Conservation (phyloP, 1,140 invertebrate species). For the Trichoplusia ni region DNA sequence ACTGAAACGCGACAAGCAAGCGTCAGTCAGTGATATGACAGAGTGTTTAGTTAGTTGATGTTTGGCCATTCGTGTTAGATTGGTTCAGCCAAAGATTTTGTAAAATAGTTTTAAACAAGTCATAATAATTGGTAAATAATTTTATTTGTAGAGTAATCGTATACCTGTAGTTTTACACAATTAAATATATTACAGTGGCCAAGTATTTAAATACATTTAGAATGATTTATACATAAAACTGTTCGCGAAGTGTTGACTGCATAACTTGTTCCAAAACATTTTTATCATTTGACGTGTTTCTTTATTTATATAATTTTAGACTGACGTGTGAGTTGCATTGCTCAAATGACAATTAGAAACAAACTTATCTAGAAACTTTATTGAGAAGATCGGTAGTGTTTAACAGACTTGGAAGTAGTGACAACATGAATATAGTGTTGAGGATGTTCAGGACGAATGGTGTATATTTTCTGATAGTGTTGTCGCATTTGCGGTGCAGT, state of each 20-base stretch:
- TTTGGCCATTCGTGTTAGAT: slow-evolving; percentile 22
- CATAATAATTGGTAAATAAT: neutral
- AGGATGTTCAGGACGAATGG: slow-evolving; percentile 71
- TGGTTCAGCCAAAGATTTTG: neutral
- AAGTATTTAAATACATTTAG: neutral
- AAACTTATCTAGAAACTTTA: neutral
- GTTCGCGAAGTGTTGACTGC: slow-evolving; percentile 53
- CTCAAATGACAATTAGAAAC: neutral
- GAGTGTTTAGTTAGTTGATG: slow-evolving; percentile 18
- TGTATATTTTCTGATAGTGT: slow-evolving; percentile 62
- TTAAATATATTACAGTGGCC: neutral
- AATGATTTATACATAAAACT: neutral
- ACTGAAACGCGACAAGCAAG: slow-evolving; percentile 23
- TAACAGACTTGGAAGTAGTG: slow-evolving; percentile 35
- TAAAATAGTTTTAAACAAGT: slow-evolving; percentile 10
- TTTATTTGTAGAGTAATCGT: neutral
- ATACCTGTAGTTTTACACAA: neutral
- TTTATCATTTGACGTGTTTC: slow-evolving; percentile 48
- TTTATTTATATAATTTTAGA: slow-evolving; percentile 38
- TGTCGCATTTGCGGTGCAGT: slow-evolving; percentile 63
- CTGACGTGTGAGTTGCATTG: slow-evolving; percentile 10
- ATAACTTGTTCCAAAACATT: slow-evolving; percentile 68
- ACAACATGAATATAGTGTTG: slow-evolving; percentile 67
- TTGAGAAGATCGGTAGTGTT: slow-evolving; percentile 1
- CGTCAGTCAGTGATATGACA: slow-evolving; percentile 25